Conservation (phyloP, 2,888 invertebrate species). For the Dione juno region DNA sequence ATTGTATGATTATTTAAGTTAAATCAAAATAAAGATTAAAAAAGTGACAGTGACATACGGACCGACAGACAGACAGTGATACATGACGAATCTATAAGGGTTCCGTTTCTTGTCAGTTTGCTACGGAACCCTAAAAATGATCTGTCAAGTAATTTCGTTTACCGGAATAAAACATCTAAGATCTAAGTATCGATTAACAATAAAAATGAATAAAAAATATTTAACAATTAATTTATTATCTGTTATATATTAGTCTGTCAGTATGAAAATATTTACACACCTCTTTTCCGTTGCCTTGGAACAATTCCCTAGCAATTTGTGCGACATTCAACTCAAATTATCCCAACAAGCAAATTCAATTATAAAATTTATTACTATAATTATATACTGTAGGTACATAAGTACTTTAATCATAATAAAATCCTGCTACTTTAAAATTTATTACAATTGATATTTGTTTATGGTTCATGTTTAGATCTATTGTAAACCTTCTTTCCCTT, state of each 20-base stretch:
- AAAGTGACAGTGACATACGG: too few relatives aligned
- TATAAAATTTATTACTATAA: constrained; percentile 32
- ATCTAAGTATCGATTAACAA: too few relatives aligned
- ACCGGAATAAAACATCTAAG: too few relatives aligned
- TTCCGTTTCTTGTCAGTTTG: too few relatives aligned
- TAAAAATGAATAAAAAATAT: neutral
- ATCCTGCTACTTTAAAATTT: neutral
- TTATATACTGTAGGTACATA: constrained; percentile 12
- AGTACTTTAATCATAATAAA: neutral
- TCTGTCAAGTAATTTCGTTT: too few relatives aligned
- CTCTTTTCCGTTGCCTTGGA: constrained; percentile 46
- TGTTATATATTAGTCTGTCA: constrained; percentile 26
- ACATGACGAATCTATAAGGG: too few relatives aligned
- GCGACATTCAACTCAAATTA: constrained; percentile 25
- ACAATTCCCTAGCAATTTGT: constrained; percentile 33
- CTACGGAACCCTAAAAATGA: too few relatives aligned
- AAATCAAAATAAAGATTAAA: too few relatives aligned
- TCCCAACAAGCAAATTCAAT: constrained; percentile 34
- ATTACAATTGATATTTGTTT: too few relatives aligned
- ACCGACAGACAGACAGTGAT: too few relatives aligned
- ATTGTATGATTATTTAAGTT: neutral
- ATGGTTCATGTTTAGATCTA: too few relatives aligned
- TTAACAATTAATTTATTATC: neutral
- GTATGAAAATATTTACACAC: constrained; percentile 33
- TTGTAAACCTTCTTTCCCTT: too few relatives aligned